Percentiles rank a stretch among this genome's conserved stretches.
Evolutionary conservation across 2,797 vertebrate genomes (phyloP).

Genomic region (Intellagama lesueurii): DNA sequence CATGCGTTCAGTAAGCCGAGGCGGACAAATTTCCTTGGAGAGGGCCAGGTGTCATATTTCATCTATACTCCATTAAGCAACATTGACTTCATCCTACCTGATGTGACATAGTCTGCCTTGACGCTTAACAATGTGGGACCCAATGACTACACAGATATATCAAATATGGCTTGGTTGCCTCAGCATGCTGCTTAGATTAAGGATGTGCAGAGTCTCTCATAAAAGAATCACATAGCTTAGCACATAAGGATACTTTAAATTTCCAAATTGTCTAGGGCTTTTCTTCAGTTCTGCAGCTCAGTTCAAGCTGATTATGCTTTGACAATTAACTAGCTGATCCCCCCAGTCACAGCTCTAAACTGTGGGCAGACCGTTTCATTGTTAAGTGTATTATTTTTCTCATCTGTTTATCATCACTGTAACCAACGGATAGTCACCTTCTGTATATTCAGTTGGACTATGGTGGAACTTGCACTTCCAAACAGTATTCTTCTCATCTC

Average conservation of each 20-base stretch:
- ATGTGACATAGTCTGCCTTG: neutral
- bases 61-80: constrained; percentile 24
- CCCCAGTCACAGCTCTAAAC: neutral
- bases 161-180: neutral
- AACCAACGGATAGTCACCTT: neutral
- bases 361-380: neutral
- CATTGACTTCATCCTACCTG: neutral
- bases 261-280: neutral
- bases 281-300: neutral
- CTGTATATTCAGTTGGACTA: neutral
- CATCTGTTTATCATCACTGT: neutral
- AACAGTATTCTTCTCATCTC: neutral
- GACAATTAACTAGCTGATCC: neutral
- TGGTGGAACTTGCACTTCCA: neutral
- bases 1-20: neutral
- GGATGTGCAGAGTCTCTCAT: neutral
- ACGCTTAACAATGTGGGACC: neutral
- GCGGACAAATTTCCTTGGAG: neutral
- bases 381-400: neutral
- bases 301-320: neutral
- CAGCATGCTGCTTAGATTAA: neutral
- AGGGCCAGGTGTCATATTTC: constrained; percentile 12
- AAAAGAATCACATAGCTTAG: neutral
- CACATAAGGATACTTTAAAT: neutral
- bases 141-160: neutral